A percentile compares a stretch with the other conserved stretches of the same genome.
Conservation (phyloP, 2,888 invertebrate species). For the Lepetodrilus schrolli region DNA sequence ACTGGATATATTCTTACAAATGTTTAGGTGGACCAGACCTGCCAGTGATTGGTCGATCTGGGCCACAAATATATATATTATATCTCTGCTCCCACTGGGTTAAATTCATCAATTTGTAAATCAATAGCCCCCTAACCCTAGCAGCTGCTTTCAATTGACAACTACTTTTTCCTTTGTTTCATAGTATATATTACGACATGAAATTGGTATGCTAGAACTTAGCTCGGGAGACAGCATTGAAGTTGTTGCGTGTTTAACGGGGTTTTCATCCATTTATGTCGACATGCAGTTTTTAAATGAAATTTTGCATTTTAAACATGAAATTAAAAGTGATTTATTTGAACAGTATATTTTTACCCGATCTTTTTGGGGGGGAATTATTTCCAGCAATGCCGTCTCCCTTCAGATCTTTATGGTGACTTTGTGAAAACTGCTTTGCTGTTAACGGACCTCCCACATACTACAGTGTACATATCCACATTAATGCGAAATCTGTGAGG, state of each 20-base stretch:
- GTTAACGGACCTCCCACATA: neutral
- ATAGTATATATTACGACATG: too few species aligned
- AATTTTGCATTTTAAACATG: neutral
- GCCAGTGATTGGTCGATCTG: too few species aligned
- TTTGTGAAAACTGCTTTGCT: slow-evolving; percentile 1
- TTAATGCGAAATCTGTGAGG: neutral
- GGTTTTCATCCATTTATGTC: neutral
- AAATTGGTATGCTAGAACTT: too few species aligned
- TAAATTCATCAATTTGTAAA: neutral
- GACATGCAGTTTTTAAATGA: neutral
- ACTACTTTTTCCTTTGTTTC: neutral
- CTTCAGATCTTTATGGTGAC: too few species aligned
- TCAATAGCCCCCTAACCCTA: neutral
- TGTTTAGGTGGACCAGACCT: too few species aligned
- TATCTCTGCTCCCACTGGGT: too few species aligned
- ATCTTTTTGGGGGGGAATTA: too few species aligned
- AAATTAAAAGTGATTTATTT: too few species aligned
- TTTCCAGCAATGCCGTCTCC: too few species aligned
- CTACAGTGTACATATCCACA: slow-evolving; percentile 21
- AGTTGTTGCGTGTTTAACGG: neutral
- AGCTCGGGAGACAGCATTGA: neutral
- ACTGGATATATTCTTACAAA: neutral
- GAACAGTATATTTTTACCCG: too few species aligned
- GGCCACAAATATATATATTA: too few species aligned
- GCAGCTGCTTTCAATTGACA: neutral